Evolutionary conservation across 2,888 invertebrate genomes (phyloP), one percentile per base, ranked within the genome.

Genomic region (Brachynemurus nebulosus): DNA sequence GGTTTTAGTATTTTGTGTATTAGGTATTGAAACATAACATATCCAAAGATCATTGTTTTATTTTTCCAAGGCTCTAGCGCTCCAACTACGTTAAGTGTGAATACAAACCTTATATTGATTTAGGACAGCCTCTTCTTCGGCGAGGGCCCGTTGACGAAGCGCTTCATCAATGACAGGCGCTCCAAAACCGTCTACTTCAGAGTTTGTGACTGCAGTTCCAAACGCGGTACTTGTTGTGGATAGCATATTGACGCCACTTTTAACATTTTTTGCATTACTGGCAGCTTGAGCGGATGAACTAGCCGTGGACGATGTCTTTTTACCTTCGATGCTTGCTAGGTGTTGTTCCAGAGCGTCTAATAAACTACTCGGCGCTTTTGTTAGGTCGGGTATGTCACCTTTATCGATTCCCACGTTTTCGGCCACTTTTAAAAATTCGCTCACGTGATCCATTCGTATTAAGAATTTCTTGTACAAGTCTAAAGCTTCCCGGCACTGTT

Each of bases 401-500:
- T 93, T 93, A 64, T 97, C 96, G 57, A 97, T 95, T 42, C 97
- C 97, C 52, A 96, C 92, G 62, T 91, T 90, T 66, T 78, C 77
- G 18, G 76, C 77, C 46, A 86, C 86, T 74, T 95, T 93, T 47
- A 98, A 74, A 68, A 98, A 97, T 71, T 97, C 96, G 48, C 90
- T 90, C 48, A 98, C 96, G 67, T 89, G 81, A 71, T 98, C 97
- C 92, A 98, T 96, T 60, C 96, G 78, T 55, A 92, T 89, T 59
- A 98, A 78, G 71, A 98, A 98, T 70, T 91, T 93, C 70, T 96
- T 98, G 69, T 98, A 98, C 60, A 96, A 80, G 62, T 98, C 97
- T 65, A 98, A 76, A 55, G 95, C 96, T 60, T 98, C 96, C 55
- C 91, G 82, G 60, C 92, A 92, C 64, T 96, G 92, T 69, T 98